Percentiles rank a stretch among this genome's conserved stretches.
Evolutionary conservation across 1,140 invertebrate genomes (phyloP).

Genomic region (Orussus abietinus): DNA sequence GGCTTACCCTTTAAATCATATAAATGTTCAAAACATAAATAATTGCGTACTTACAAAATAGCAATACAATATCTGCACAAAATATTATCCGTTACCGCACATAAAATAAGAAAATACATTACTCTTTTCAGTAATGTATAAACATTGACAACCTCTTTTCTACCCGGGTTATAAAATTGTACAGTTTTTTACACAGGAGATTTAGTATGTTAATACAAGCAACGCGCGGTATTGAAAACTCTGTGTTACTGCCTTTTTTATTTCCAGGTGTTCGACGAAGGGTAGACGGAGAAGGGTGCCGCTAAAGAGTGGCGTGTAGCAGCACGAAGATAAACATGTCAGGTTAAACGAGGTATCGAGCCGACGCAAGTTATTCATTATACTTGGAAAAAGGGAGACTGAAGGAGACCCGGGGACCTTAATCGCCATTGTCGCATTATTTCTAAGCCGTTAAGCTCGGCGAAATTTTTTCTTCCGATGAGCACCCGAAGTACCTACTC

Average conservation of each 20-base stretch:
- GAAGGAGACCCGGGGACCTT: not conserved
- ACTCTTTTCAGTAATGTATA: no score
- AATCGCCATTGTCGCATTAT: conserved; percentile 33
- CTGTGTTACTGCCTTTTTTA: no score
- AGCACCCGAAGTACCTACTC: conserved; percentile 5
- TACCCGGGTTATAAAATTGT: no score
- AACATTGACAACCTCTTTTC: no score
- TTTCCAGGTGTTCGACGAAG: no score
- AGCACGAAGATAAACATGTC: conserved; percentile 34
- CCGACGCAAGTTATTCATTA: conserved; percentile 11
- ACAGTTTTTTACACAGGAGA: conserved; percentile 1
- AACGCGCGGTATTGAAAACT: conserved; percentile 2
- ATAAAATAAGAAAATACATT: no score
- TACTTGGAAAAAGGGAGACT: not conserved
- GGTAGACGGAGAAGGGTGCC: no score
- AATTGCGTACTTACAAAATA: no score
- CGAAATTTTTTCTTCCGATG: conserved; percentile 5
- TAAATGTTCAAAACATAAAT: no score
- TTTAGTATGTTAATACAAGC: conserved; percentile 5
- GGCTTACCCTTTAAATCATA: no score
- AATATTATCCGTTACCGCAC: no score
- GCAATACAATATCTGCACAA: no score
- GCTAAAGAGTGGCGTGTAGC: not conserved
- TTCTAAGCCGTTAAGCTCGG: conserved; percentile 34
- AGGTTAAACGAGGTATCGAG: conserved; percentile 16